Evolutionary conservation across 1,140 invertebrate genomes (phyloP), one percentile per base, ranked within the genome.

Genomic region (Solenopsis invicta): DNA sequence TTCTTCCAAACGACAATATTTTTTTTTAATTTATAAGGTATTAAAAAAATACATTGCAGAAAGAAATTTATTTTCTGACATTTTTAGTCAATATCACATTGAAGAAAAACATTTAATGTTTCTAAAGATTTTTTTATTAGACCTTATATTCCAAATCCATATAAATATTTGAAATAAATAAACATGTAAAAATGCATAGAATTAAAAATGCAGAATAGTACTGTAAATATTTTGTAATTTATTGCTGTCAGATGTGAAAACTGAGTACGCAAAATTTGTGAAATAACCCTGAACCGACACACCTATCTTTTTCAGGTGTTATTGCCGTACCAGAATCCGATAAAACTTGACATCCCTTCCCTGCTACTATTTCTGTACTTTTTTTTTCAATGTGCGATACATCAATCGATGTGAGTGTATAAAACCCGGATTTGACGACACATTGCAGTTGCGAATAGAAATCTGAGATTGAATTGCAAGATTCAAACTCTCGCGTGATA

Each of bases 401-500:
- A 80, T 81, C 64, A 71, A 54, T 71, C 66, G 78, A 56, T 52
- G 64, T 52, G 5, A 16, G n/a, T 37, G 10, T 21, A 74, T 84
- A 74, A 82, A 84, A 4, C 45, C 13, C 4, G 54, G 24, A 84
- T 84, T 52, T 24, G 24, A 74, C 37, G 80, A 84, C 54, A 61
- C 69, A 34, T 82, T 62, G 69, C 37, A 74, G 59, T 62, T 18
- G 24, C 18, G 41, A 13, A 24, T 61, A 4, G 37, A 84, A 74
- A 48, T 50, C 80, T 84, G 37, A 84, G 69, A 84, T 82, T 84
- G 80, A 84, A 84, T 50, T 37, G 67, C 18, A 74, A 62, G 54
- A 74, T 81, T 71, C 21, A 74, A 62, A 84, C 24, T 84, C 13
- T 21, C 24, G 59, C 48, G 41, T 84, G 24, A 74, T 61, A 61